Evolutionary conservation across 2,888 invertebrate species (phyloP), one percentile per base, ranked within the genome.

Genomic region (Maniola hyperantus): DNA sequence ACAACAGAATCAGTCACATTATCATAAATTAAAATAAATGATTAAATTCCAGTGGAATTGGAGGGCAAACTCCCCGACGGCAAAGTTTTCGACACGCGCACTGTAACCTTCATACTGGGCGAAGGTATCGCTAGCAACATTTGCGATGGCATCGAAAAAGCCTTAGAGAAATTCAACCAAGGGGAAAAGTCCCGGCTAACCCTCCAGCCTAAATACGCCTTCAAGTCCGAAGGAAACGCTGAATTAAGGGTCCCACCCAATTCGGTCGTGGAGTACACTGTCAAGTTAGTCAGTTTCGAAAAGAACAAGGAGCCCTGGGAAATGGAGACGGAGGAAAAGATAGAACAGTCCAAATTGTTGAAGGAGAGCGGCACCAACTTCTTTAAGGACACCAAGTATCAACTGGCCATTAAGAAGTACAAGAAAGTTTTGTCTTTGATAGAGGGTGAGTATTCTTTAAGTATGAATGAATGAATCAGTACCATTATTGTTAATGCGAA

Each of bases 291-390:
- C 46, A 95, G 94, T 73, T 98, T 98, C 82, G 98, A 98, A 85
- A 85, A 96, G 94, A 94, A 94, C 0, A 96, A 96, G 75, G 96
- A 97, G 73, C 85, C 77, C 0, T 99, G 98, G 98, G 94, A 96
- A 53, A 93, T 99, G 92, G 95, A 96, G 69, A 92, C 93, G 0
- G 85, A 92, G 0, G 97, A 99, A 84, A 97, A 97, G 81, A 75
- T 99, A 6, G 96, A 96, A 66, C 96, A 97, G 79, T 95, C 97
- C 0, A 95, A 95, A 82, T 89, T 96, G 13, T 96, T 95, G 72
- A 99, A 99, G 87, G 96, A 97, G 70, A 98, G 97, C 81, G 99
- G 99, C 55, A 99, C 98, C 0, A 93, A 94, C 58, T 98, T 97
- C 83, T 98, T 98, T 80, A 98, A 97, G 85, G 93, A 93, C 0